phyloP scores from a whole-genome alignment of 2,888 invertebrate genomes.

The Brachyptera putata region DNA sequence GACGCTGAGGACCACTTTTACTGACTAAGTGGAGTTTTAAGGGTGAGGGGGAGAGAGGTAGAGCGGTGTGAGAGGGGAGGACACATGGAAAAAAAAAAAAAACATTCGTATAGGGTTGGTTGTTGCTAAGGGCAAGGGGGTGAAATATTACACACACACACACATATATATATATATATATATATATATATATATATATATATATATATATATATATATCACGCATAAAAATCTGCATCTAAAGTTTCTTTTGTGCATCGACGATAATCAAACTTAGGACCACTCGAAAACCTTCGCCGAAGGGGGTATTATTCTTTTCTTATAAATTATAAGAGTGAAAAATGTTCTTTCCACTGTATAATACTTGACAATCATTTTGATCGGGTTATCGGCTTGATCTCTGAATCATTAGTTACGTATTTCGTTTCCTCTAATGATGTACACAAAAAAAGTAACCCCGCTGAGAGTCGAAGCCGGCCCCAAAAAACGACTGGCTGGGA shows the following conservation, averaged over 20 bases:
- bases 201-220: too few species aligned
- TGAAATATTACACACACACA: neutral
- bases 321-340: constrained; percentile 13
- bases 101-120: constrained; percentile 20
- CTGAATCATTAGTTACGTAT: constrained; percentile 16
- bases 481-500: too few species aligned
- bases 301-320: neutral
- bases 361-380: constrained; percentile 9
- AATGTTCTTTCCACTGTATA: constrained; percentile 12
- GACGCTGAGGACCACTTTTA: too few species aligned
- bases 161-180: too few species aligned
- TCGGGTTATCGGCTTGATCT: constrained; percentile 1
- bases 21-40: constrained; percentile 17
- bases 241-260: constrained; percentile 13
- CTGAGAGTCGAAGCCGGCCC: too few species aligned
- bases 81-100: constrained; percentile 14
- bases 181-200: too few species aligned
- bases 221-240: constrained; percentile 11
- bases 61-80: neutral
- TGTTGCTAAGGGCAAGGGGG: constrained; percentile 11
- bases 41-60: neutral
- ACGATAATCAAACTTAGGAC: constrained; percentile 3
- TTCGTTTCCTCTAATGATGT: too few species aligned
- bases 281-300: neutral
- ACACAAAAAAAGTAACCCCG: too few species aligned